phyloP scores from a whole-genome alignment of 2,797 vertebrate genomes.

The Micromesistius poutassou region DNA sequence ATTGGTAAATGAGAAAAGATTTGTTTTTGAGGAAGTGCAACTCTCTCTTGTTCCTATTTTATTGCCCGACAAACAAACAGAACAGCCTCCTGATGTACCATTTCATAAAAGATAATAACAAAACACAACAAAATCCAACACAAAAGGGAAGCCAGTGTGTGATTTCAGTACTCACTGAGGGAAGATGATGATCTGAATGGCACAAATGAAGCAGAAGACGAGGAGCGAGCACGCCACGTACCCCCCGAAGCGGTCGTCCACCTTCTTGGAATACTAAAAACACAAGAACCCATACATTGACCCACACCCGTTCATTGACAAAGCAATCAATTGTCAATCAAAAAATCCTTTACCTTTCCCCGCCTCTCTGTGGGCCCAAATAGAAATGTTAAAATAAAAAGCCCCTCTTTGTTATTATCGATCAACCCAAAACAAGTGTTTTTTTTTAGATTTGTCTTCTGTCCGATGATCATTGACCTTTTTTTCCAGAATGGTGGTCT shows the following conservation, averaged over 20 bases:
- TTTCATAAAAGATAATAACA: constrained; percentile 16
- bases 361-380: background rate
- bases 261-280: constrained; percentile 88
- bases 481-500: constrained; percentile 85
- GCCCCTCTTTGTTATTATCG: background rate
- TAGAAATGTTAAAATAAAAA: background rate
- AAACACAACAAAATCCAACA: background rate
- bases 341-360: background rate
- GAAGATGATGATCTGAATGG: constrained; percentile 85
- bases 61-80: constrained; percentile 41
- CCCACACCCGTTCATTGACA: background rate
- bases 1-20: constrained; percentile 6
- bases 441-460: background rate
- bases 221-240: constrained; percentile 88
- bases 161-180: constrained; percentile 77
- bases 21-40: constrained; percentile 16
- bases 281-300: background rate
- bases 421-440: background rate
- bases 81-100: constrained; percentile 41
- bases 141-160: constrained; percentile 19
- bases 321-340: background rate
- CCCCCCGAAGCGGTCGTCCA: constrained; percentile 89
- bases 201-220: constrained; percentile 89
- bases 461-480: constrained; percentile 71
- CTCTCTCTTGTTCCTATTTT: constrained; percentile 59